Evolutionary conservation across 1,140 invertebrate species (phyloP), one percentile per base, ranked within the genome.

Genomic region (Teleogryllus occipitalis): DNA sequence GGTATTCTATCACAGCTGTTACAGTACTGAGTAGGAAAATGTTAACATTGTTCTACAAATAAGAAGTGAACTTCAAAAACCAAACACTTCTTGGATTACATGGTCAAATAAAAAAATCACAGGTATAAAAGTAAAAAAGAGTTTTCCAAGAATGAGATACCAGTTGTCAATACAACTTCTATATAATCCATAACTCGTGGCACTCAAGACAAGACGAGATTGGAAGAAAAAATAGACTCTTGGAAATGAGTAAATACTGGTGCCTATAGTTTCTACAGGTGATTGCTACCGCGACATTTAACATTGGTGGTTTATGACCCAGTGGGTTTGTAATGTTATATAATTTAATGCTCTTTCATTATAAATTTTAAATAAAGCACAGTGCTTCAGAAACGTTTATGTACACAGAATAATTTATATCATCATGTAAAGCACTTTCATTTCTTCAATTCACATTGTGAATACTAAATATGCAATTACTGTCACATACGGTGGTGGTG

Each of bases 381-480:
- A 75, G 14, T 75, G 78, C 78, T 48, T 73, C 47, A 46, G 78
- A 74, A 78, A 78, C 2, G 14, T 74, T 73, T 75, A 79, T 79
- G 74, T 47, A 75, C 39, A 47, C 18, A 65, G 54, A 65, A 65
- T 65, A 65, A 39, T 65, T 65, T 65, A 65, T 77, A 48, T 77
- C 72, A 72, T 79, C 78, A 79, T 65, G 39, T 81, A 78, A 81
- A 81, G 80, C 80, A 81, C 80, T 81, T 81, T 76, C 46, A 54
- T 76, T 8, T 78, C 77, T 65, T 79, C 73, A 79, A 74, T 81
- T 81, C 80, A 81, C 80, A 79, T 81, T 81, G 80, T 81, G 80
- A 81, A 81, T 81, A 81, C 80, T 78, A 78, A 81, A 18, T 78
- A 81, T 79, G 80, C 80, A 76, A 75, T 81, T 78, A 81, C 80